Conservation (phyloP, 2,113 vertebrate species). For the Pluvialis apricaria region DNA sequence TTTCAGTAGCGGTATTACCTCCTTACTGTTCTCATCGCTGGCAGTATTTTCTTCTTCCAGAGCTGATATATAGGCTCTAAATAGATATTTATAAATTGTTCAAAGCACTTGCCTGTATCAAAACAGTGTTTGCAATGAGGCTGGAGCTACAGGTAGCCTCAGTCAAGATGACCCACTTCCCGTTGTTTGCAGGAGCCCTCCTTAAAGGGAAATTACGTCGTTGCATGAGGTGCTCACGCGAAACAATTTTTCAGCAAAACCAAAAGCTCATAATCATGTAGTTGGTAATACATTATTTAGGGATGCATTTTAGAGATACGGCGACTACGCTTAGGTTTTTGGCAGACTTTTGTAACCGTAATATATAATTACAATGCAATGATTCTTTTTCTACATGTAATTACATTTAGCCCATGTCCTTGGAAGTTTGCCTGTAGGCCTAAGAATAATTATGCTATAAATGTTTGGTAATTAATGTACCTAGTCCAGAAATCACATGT, state of each 20-base stretch:
- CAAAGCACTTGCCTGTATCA: neutral
- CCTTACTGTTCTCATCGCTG: neutral
- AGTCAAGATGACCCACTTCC: neutral
- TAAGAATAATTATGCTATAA: slow-evolving; percentile 30
- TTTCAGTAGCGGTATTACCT: neutral
- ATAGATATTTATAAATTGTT: neutral
- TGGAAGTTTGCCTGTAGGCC: slow-evolving; percentile 24
- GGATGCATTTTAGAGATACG: neutral
- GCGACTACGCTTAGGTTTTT: neutral
- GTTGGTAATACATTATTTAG: neutral
- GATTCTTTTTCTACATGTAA: neutral
- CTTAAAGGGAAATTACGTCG: neutral
- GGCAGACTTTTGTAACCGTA: neutral
- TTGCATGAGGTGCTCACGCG: neutral
- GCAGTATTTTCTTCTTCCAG: neutral
- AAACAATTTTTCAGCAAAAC: neutral
- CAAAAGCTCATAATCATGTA: neutral
- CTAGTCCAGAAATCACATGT: slow-evolving; percentile 12
- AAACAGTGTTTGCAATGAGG: neutral
- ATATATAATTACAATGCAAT: neutral
- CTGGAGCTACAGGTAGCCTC: neutral
- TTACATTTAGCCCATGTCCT: neutral
- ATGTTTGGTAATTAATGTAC: slow-evolving; percentile 47
- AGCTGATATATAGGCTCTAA: neutral
- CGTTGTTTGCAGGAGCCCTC: neutral